Percentiles rank a stretch among this genome's conserved stretches.
Evolutionary conservation across 2,113 vertebrate species (phyloP).

Genomic region (Trichomycterus rosablanca): DNA sequence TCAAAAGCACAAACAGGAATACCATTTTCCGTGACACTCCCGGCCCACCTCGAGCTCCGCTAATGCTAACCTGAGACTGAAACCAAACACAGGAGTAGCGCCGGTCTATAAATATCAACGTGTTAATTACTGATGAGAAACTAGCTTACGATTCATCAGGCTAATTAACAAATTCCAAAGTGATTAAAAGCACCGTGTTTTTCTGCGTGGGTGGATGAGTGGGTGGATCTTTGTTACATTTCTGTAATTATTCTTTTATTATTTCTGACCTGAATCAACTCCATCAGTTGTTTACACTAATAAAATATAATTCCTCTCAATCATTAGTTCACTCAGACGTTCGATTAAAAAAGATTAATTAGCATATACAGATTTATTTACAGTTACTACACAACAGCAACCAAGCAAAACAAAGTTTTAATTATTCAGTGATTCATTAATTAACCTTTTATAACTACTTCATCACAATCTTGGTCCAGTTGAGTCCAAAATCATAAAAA

Average conservation of each 20-base stretch:
- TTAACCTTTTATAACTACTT: too few relatives aligned
- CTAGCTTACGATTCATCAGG: conserved; percentile 28
- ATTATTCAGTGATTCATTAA: too few relatives aligned
- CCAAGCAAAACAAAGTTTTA: too few relatives aligned
- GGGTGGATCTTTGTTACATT: neutral
- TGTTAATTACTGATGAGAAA: conserved; percentile 45
- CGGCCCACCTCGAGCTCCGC: conserved; percentile 3
- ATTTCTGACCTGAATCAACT: neutral
- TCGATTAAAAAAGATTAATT: too few relatives aligned
- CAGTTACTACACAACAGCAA: too few relatives aligned
- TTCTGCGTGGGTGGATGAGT: conserved; percentile 11
- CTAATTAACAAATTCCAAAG: conserved; percentile 37
- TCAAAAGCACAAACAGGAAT: conserved; percentile 16
- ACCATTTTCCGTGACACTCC: neutral
- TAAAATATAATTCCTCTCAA: neutral
- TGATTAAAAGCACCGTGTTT: conserved; percentile 25
- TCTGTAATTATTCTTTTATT: neutral
- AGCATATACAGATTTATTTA: too few relatives aligned
- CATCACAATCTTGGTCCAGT: too few relatives aligned
- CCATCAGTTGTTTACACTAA: neutral
- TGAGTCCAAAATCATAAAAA: too few relatives aligned
- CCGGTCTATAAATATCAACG: conserved; percentile 43
- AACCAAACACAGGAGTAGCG: neutral
- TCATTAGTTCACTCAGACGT: too few relatives aligned
- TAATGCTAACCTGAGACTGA: conserved; percentile 8